phyloP scores from a whole-genome alignment of 1,140 invertebrate genomes.

The Anagrus nilaparvatae region DNA sequence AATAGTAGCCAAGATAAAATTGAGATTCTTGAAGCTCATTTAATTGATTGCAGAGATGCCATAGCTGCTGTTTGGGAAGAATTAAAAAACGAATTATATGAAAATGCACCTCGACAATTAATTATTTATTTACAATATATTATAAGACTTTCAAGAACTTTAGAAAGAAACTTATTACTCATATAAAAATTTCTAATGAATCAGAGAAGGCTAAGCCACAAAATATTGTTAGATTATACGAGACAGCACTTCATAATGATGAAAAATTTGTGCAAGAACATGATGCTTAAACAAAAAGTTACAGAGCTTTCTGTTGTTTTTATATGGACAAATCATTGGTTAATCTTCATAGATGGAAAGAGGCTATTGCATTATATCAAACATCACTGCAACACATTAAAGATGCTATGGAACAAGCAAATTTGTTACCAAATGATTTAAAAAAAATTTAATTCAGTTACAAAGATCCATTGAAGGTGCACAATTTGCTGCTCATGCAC shows the following conservation, averaged over 20 bases:
- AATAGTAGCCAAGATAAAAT: conserved; percentile 59
- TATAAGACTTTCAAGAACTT: conserved; percentile 73
- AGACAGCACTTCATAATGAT: conserved; percentile 91
- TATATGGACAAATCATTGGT: conserved; percentile 81
- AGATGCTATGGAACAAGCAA: conserved; percentile 28
- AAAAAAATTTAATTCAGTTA: conserved; percentile 45
- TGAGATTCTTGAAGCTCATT: conserved; percentile 76
- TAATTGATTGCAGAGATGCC: conserved; percentile 94
- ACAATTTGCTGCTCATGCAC: conserved; percentile 72
- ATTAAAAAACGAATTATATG: conserved; percentile 63
- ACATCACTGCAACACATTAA: conserved; percentile 50
- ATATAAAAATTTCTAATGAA: conserved; percentile 56
- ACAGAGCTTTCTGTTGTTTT: conserved; percentile 72
- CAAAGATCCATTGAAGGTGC: conserved; percentile 53
- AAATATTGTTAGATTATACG: conserved; percentile 85
- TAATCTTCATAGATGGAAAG: conserved; percentile 73
- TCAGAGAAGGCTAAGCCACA: conserved; percentile 70
- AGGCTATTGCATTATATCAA: conserved; percentile 79
- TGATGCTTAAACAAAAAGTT: conserved; percentile 52
- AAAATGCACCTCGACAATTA: conserved; percentile 54
- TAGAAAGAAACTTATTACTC: conserved; percentile 79
- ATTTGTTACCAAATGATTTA: conserved; percentile 36
- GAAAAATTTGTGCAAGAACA: conserved; percentile 63
- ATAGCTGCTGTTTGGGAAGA: conserved; percentile 75
- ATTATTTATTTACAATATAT: conserved; percentile 85